Evolutionary conservation across 2,888 invertebrate genomes (phyloP).

Genomic region (Leucophora obtusa): DNA sequence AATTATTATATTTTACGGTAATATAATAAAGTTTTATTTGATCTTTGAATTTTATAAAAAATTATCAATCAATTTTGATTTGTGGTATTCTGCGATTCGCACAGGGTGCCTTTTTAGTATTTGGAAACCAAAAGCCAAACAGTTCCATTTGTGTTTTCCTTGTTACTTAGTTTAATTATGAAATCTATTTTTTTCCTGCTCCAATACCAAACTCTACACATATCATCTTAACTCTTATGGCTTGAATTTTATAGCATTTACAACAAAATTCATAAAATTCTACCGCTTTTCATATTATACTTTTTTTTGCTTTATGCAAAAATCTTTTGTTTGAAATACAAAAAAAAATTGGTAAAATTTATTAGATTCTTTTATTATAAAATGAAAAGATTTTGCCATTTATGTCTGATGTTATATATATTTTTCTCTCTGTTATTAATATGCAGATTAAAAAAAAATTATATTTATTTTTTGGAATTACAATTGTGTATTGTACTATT

Average conservation of each 20-base stretch:
- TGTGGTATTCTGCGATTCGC: too few relatives aligned
- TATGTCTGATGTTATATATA: background rate
- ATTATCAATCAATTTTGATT: too few relatives aligned
- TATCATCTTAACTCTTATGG: conserved; percentile 48
- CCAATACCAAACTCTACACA: conserved; percentile 20
- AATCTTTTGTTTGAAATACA: conserved; percentile 41
- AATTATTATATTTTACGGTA: too few relatives aligned
- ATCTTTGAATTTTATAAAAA: too few relatives aligned
- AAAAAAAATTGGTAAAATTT: conserved; percentile 48
- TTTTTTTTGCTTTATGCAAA: conserved; percentile 38
- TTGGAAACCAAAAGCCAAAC: too few relatives aligned
- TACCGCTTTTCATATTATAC: conserved; percentile 36
- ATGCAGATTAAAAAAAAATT: background rate
- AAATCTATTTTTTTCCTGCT: background rate
- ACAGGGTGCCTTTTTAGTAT: too few relatives aligned
- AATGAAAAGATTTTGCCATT: conserved; percentile 40
- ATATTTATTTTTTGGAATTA: background rate
- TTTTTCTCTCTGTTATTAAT: background rate
- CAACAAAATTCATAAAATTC: conserved; percentile 57
- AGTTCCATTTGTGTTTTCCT: too few relatives aligned
- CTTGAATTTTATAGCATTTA: conserved; percentile 50
- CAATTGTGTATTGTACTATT: background rate
- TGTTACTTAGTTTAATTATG: too few relatives aligned
- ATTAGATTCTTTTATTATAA: conserved; percentile 49
- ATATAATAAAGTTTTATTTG: too few relatives aligned